phyloP scores from a whole-genome alignment of 2,797 vertebrate genomes.

The Rhinichthys osculus region DNA sequence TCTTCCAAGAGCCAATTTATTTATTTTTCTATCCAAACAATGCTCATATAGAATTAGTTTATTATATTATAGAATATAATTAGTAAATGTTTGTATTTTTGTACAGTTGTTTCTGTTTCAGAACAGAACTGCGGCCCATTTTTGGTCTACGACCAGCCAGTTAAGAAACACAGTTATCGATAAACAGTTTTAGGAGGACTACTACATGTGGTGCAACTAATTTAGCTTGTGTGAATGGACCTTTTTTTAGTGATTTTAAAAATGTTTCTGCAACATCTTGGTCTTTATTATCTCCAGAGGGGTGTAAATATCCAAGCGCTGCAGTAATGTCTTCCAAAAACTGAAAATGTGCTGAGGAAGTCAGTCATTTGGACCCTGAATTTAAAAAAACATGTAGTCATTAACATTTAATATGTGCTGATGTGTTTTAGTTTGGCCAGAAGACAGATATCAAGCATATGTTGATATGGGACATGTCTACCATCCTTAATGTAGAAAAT shows the following conservation, averaged over 20 bases:
- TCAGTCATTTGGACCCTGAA: conserved; percentile 17
- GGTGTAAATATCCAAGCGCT: conserved; percentile 13
- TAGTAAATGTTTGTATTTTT: background rate
- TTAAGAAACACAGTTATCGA: background rate
- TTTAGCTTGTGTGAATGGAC: background rate
- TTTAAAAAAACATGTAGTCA: conserved; percentile 8
- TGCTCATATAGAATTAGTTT: background rate
- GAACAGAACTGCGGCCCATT: background rate
- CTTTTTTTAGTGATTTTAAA: background rate
- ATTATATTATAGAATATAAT: background rate
- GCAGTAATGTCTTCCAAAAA: conserved; percentile 15
- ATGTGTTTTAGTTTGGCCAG: conserved; percentile 30
- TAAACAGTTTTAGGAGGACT: background rate
- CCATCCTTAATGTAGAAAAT: conserved; percentile 16
- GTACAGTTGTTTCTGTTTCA: background rate
- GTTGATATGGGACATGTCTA: conserved; percentile 14
- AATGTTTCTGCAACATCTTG: conserved; percentile 15
- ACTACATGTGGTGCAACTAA: background rate
- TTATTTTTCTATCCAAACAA: background rate
- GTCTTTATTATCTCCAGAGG: conserved; percentile 27
- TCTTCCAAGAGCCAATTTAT: background rate
- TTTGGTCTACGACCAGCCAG: background rate
- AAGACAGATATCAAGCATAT: conserved; percentile 41
- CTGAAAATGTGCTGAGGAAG: conserved; percentile 28
- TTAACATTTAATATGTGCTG: conserved; percentile 45